These are phyloP conservation scores for Cerastis leucographa DNA, from an alignment of 2,888 invertebrate genomes.

Conservation along the genomic window DNA sequence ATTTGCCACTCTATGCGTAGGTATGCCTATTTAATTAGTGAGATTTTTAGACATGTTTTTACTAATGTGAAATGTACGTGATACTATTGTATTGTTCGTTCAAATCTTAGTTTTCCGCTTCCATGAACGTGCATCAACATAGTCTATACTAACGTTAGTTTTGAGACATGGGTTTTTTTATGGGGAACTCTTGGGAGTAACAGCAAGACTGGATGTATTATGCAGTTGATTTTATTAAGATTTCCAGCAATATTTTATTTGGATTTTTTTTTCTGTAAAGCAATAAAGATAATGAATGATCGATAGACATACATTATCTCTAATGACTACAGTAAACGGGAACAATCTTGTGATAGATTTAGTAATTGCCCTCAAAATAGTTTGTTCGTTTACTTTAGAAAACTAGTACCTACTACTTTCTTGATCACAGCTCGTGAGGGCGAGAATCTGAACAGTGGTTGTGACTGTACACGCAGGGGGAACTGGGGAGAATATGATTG, in stretches of 20 bases:
- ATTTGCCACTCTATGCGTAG: neutral
- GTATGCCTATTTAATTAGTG: neutral
- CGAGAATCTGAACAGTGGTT: neutral
- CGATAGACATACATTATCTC: slow-evolving; percentile 34
- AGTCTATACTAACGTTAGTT: neutral
- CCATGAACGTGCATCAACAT: neutral
- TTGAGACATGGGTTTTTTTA: slow-evolving; percentile 16
- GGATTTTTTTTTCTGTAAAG: slow-evolving; percentile 24
- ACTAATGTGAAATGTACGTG: neutral
- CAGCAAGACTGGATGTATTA: neutral
- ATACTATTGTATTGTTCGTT: slow-evolving; percentile 3
- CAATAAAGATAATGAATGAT: slow-evolving; percentile 51
- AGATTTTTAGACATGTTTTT: neutral
- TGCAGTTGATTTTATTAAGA: slow-evolving; percentile 3
- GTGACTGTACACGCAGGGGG: neutral
- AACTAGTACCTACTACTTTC: slow-evolving; percentile 4
- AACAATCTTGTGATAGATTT: slow-evolving; percentile 3
- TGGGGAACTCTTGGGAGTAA: slow-evolving; percentile 11
- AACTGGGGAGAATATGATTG: neutral
- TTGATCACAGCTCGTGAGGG: neutral
- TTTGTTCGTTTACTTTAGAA: slow-evolving; percentile 12
- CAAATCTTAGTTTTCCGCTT: slow-evolving; percentile 12
- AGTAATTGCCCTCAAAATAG: neutral
- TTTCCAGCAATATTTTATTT: slow-evolving; percentile 26
- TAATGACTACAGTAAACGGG: slow-evolving; percentile 9